Percentiles rank a stretch among this genome's conserved stretches.
These are phyloP conservation scores for Odontomachus brunneus DNA, from an alignment of 1,140 invertebrate genomes.

Conservation along the genomic window DNA sequence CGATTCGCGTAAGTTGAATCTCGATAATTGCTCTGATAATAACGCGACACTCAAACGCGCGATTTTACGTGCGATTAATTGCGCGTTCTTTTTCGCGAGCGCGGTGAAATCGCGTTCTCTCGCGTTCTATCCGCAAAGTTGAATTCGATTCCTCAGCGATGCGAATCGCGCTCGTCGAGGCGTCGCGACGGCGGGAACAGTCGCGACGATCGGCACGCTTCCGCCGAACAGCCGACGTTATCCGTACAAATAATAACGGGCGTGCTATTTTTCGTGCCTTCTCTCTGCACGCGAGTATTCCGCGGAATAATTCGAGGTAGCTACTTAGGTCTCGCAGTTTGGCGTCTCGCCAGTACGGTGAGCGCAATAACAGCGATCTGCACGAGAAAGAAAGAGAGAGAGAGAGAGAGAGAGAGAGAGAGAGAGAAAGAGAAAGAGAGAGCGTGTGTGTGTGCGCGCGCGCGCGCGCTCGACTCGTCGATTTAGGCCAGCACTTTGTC, in stretches of 20 bases:
- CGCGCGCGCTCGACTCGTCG: constrained; percentile 7
- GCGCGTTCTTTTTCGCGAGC: no score
- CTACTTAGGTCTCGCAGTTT: constrained; percentile 42
- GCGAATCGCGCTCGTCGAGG: background rate
- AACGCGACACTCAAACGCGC: no score
- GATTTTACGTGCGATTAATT: no score
- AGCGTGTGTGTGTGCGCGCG: no score
- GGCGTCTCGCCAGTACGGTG: constrained; percentile 19
- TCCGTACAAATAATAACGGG: constrained; percentile 37
- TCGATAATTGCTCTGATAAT: no score
- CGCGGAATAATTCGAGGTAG: constrained; percentile 47
- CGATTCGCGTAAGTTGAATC: no score
- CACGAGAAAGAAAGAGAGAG: background rate
- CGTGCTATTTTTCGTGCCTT: constrained; percentile 21
- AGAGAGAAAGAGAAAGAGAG: no score
- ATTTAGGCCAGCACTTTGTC: constrained; percentile 56
- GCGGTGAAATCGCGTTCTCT: no score
- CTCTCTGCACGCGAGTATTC: constrained; percentile 48
- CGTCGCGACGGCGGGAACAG: background rate
- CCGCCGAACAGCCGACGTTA: constrained; percentile 19
- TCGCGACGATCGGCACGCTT: background rate
- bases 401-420: no score
- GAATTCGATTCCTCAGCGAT: background rate
- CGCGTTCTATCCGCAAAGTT: no score
- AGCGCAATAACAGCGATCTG: constrained; percentile 35